Percentiles rank a stretch among this genome's conserved stretches.
Evolutionary conservation across 2,113 vertebrate species (phyloP).

Genomic region (Nansenia antarctica): DNA sequence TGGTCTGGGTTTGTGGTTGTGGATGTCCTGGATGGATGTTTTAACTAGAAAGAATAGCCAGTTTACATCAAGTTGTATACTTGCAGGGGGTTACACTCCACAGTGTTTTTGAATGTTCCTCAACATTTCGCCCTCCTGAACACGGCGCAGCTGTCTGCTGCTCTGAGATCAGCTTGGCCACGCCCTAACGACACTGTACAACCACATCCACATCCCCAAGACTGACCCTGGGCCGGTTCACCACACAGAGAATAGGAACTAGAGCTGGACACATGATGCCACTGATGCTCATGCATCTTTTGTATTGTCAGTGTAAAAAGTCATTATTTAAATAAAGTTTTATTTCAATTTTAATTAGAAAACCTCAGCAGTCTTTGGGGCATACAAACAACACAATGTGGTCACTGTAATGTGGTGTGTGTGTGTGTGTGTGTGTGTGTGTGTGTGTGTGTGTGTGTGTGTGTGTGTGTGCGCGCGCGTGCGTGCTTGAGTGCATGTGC

Average conservation of each 20-base stretch:
- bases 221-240: neutral
- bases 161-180: neutral
- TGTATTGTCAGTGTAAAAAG: slow-evolving; percentile 2
- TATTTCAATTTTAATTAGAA: neutral
- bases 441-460: too few relatives aligned
- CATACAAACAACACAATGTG: neutral
- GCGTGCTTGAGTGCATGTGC: too few relatives aligned
- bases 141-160: neutral
- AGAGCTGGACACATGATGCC: neutral
- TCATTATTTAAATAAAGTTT: neutral
- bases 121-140: neutral
- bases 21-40: too few relatives aligned
- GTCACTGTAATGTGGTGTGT: neutral
- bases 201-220: neutral
- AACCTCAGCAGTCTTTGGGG: neutral
- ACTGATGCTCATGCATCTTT: neutral
- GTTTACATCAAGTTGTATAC: too few relatives aligned
- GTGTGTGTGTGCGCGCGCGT: too few relatives aligned
- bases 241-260: neutral
- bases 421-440: too few relatives aligned
- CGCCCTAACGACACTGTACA: neutral
- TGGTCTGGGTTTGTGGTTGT: too few relatives aligned
- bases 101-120: neutral
- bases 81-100: too few relatives aligned
- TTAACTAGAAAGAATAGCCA: too few relatives aligned